These are phyloP conservation scores for Molossus molossus DNA, from an alignment of 2,797 vertebrate species.

Conservation along the genomic window DNA sequence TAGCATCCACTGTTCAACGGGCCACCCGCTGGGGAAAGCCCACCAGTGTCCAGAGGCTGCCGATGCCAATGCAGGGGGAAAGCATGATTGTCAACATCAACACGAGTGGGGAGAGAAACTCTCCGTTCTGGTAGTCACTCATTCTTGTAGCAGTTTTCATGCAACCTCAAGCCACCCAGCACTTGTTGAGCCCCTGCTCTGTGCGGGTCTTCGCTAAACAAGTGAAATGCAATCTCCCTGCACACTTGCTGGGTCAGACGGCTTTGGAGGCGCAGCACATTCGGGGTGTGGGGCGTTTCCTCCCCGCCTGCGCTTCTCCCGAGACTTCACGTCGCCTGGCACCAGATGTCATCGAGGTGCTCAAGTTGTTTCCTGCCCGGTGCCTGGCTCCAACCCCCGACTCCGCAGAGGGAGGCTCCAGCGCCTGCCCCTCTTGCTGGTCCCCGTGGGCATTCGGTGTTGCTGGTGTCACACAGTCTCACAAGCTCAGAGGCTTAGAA, in stretches of 20 bases:
- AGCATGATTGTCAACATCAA: no score
- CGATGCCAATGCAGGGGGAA: no score
- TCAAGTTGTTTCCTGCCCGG: neutral
- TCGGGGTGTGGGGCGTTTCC: fast-evolving
- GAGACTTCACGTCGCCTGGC: fast-evolving
- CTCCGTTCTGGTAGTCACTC: neutral
- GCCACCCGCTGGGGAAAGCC: no score
- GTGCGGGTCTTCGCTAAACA: neutral
- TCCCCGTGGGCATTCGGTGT: neutral
- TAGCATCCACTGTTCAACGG: no score
- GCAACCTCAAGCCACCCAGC: neutral
- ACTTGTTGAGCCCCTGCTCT: neutral
- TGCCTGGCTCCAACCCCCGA: neutral
- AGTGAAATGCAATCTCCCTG: no score
- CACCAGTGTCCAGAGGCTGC: no score
- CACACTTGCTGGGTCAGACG: neutral
- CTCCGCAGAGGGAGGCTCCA: neutral
- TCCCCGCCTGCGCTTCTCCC: neutral
- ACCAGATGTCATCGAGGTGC: fast-evolving
- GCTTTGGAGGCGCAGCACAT: neutral
- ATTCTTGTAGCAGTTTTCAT: neutral
- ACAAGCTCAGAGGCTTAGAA: neutral
- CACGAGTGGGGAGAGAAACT: no score
- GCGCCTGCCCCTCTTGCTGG: neutral
- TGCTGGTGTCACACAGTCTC: neutral